These are phyloP conservation scores for Ganaspis brasiliensis DNA, from an alignment of 2,888 invertebrate genomes.

Conservation along the genomic window DNA sequence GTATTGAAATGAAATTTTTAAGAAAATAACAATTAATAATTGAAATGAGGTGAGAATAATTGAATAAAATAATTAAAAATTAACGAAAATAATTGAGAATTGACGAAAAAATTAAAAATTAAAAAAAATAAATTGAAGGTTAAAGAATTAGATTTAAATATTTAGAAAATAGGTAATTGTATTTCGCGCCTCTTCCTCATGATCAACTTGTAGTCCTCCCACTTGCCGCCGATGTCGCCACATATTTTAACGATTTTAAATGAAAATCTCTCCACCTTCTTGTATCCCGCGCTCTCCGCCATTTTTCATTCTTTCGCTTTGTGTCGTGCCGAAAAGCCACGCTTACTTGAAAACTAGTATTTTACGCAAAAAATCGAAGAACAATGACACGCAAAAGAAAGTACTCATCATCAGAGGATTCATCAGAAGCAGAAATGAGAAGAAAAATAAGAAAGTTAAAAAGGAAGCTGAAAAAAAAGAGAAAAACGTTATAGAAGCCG, in stretches of 20 bases:
- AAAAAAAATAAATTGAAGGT: no score
- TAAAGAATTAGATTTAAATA: no score
- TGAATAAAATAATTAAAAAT: no score
- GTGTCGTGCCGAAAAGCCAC: slow-evolving; percentile 9
- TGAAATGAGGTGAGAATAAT: no score
- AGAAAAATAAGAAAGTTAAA: neutral
- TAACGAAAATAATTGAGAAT: no score
- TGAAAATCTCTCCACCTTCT: neutral
- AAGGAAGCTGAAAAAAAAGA: neutral
- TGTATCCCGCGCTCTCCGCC: neutral
- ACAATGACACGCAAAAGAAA: neutral
- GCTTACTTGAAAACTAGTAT: neutral
- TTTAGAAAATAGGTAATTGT: neutral
- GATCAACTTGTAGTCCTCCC: neutral
- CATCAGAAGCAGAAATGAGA: neutral
- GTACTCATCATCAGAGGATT: neutral
- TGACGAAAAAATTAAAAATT: no score
- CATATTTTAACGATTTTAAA: neutral
- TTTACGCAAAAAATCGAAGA: neutral
- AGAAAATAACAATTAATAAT: no score
- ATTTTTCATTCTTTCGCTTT: slow-evolving; percentile 2
- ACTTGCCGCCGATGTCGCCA: neutral
- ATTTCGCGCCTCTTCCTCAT: neutral
- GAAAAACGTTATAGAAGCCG: neutral
- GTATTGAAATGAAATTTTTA: no score